Conservation (phyloP, 2,888 invertebrate genomes). For the Agriopis aurantiaria region DNA sequence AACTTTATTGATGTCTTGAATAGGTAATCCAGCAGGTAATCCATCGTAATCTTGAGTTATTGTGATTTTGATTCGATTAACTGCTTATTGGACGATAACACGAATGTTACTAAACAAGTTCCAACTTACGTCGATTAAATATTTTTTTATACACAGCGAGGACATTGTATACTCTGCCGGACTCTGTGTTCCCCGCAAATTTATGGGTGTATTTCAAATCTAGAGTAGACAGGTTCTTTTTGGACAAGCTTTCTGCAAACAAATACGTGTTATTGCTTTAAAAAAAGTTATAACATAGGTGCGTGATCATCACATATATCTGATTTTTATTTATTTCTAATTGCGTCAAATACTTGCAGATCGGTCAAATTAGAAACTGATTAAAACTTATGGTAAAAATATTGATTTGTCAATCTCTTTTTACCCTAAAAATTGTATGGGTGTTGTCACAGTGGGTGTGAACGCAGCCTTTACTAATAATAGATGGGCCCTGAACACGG, state of each 20-base stretch:
- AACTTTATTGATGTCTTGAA: slow-evolving; percentile 5
- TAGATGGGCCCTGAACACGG: slow-evolving; percentile 31
- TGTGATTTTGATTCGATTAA: slow-evolving; percentile 14
- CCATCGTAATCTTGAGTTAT: slow-evolving; percentile 12
- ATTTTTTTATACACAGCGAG: too few species aligned
- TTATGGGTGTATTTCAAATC: too few species aligned
- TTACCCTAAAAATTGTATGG: slow-evolving; percentile 13
- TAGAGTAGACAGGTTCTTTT: too few species aligned
- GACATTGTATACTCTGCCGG: too few species aligned
- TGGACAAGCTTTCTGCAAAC: too few species aligned
- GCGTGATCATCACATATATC: slow-evolving; percentile 1
- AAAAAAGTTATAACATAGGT: neutral
- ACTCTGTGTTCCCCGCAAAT: too few species aligned
- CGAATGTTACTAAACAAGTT: neutral
- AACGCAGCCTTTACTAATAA: slow-evolving; percentile 20
- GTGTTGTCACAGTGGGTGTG: slow-evolving; percentile 22
- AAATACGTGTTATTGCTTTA: too few species aligned
- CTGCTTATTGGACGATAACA: slow-evolving; percentile 11
- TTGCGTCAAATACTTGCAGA: too few species aligned
- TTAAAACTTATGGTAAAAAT: too few species aligned
- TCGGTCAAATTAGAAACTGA: too few species aligned
- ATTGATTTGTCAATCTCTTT: too few species aligned
- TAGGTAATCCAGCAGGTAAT: slow-evolving; percentile 12
- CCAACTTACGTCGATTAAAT: too few species aligned
- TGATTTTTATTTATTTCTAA: slow-evolving; percentile 1